These are phyloP conservation scores for Nesometra sesokonis DNA, from an alignment of 35 echinoderm and acorn worm species.

Conservation along the genomic window DNA sequence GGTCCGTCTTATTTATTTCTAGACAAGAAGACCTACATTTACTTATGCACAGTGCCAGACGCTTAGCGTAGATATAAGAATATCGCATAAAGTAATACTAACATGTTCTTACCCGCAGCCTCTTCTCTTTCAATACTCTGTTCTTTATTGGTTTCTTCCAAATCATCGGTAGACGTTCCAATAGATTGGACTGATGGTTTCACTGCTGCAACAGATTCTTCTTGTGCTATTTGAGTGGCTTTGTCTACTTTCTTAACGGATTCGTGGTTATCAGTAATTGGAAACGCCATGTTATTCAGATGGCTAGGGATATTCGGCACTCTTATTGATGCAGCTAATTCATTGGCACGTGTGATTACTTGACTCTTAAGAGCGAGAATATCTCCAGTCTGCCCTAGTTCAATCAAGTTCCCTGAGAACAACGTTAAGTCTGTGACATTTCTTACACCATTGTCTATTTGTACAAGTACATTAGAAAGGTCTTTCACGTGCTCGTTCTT, in stretches of 20 bases:
- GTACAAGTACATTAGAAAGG: background rate
- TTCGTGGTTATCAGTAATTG: background rate
- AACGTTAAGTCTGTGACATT: background rate
- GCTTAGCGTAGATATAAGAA: too few species aligned
- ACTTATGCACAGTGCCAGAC: too few species aligned
- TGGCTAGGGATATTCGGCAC: background rate
- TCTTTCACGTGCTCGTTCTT: background rate
- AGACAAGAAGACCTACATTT: too few species aligned
- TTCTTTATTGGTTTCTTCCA: background rate
- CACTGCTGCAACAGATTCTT: background rate
- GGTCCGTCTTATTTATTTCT: too few species aligned
- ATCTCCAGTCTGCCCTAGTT: background rate
- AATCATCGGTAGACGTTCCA: background rate
- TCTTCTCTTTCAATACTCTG: too few species aligned
- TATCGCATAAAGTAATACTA: too few species aligned
- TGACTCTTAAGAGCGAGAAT: background rate
- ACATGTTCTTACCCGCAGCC: too few species aligned
- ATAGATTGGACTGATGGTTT: background rate
- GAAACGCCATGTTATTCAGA: background rate
- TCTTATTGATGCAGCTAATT: background rate
- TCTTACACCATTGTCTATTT: background rate
- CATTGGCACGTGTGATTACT: background rate
- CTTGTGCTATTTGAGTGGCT: background rate
- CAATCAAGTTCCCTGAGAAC: background rate
- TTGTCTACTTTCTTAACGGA: background rate